Base-by-base conservation (phyloP, 92 coral and sea anemone genomes). In the Muricea muricata region DNA sequence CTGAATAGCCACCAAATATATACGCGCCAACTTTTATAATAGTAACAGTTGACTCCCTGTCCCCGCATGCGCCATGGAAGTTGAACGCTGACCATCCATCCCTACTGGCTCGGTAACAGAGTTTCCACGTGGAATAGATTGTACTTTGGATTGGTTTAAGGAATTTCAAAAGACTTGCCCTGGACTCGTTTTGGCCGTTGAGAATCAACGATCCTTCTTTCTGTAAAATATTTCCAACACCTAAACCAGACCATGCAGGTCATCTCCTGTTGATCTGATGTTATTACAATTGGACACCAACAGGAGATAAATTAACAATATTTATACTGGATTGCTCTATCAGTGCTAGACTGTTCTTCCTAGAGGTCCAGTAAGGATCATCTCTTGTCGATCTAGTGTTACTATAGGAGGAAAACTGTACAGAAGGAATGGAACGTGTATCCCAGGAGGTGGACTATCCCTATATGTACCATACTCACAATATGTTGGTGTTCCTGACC, bases 51-150 rank as follows among this genome's bases (percentile, higher is more conserved):
- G 83, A 78, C 54, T 32, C 32, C 12, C 57, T n/a, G 25, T 56
- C 17, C 58, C 83, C 83, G 71, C 83, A 78, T 78, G 83, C 40
- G 30, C 83, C 83, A 23, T 78, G 83, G 34, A 78, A 78, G 65
- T n/a, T 60, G 20, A 78, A 6, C 71, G 83, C 83, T 37, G 83
- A 78, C 83, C 83, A 78, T 1, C 83, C 83, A 39, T 78, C 72
- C 37, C 55, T 56, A 48, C 71, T 78, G 71, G 83, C 83, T 37
- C 83, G 83, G 34, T 78, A 78, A 39, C 83, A 78, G 11, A 78
- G 55, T 24, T 78, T 57, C 83, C 83, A 78, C 21, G 13, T 58
- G 1, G 71, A 17, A 2, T 13, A 31, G n/a, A 31, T 0, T 34
- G 39, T 15, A 2, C 25, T 33, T 26, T 24, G 69, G 4, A 78